Base-by-base conservation (phyloP, 2,888 invertebrate genomes). In the Hirudinaria manillensis region DNA sequence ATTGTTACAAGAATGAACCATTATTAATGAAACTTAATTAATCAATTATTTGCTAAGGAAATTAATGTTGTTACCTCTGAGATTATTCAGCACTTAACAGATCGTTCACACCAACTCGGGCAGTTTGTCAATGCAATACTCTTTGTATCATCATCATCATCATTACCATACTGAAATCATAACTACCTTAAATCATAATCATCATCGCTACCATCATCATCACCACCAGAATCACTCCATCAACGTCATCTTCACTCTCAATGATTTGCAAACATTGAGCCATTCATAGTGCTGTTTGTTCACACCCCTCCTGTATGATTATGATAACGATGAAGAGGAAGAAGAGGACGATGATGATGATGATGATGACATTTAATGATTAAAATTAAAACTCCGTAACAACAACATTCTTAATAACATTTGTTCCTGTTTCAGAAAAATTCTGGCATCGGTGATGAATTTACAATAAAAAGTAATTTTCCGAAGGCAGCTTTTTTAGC, bases 141-240 rank as follows among this genome's bases (percentile, higher is more conserved):
- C 3, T 32, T n/a, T 53, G 21, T 29, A 70, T 27, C 29, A 66
- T 66, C 67, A 45, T 34, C 74, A 68, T 45, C 67, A 38, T 74
- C 68, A 3, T 53, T 32, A 29, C 45, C 67, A 74, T 27, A 51
- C 32, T n/a, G 51, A 21, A 27, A 75, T 29, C 24, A 73, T 34
- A 65, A 36, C 45, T 66, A 66, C 27, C 74, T 34, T 66, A 36
- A 38, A 24, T 38, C 45, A 67, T 21, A 29, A 19, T 36, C 68
- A 75, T 32, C 75, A 29, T 53, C 75, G 53, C 36, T 65, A 75
- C 53, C 75, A 70, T 70, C 75, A 70, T 70, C 74, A 66, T 68
- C 74, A 65, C 61, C 61, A 51, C 27, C 74, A 19, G 7, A 45
- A 13, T 67, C 67, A 67, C 74, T 36, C 66, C 74, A 3, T 74